Base-by-base conservation (phyloP, 2,888 invertebrate species). In the Caenorhabditis macrosperma region DNA sequence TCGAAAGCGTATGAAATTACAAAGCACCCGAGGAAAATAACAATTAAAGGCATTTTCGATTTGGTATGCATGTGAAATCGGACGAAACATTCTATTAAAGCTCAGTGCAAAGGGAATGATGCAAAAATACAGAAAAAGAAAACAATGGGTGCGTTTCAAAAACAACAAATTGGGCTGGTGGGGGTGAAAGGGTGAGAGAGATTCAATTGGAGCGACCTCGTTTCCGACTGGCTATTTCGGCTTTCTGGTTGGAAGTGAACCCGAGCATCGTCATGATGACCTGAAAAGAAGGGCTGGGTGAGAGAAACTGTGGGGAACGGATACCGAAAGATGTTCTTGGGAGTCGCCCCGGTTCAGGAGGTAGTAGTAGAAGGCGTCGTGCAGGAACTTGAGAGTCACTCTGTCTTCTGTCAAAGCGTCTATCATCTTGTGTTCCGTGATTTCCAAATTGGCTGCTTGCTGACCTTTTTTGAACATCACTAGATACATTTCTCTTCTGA, bases 361-460 rank as follows among this genome's bases (percentile, higher is more conserved):
- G 91, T 95, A 96, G 91, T 96, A 96, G 91, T 95, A 96, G 89
- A 96, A 94, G 66, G 96, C 96, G 80, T 96, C 96, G 92, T 95
- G 96, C 82, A 96, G 93, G 92, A 96, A 96, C 91, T 95, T 95
- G 89, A 96, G 92, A 22, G 95, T 95, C 84, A 96, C 94, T 92
- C 95, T 95, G n/a, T 96, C 95, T 92, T 96, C 95, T 72, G 89
- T 88, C 63, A 78, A 64, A 0, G 74, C 57, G 55, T 77, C 71
- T 15, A 81, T 64, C 38, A 78, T 63, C 59, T 64, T 78, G 35
- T 74, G 85, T 59, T 88, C 87, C 15, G 68, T 74, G 15, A 87
- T 50, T 20, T 87, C 89, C 55, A 86, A 81, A 22, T 76, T 71
- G 1, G 88, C 90, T 6, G 90, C 87, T 71, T 91, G 88, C 71